These are phyloP conservation scores for Hylia prasina DNA, from an alignment of 2,113 vertebrate genomes.

Conservation along the genomic window DNA sequence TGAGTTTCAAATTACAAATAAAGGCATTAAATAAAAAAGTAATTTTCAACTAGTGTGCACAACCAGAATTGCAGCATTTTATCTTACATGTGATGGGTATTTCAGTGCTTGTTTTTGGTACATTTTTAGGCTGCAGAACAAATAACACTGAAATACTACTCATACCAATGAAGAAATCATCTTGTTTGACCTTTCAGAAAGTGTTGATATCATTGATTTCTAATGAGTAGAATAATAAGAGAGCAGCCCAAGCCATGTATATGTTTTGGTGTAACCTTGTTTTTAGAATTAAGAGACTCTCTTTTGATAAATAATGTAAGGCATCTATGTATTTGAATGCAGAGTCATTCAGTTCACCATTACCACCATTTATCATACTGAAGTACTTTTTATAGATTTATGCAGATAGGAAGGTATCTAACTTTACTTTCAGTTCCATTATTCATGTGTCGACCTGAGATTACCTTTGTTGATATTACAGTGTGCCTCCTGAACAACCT, in stretches of 20 bases:
- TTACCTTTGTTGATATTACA: not conserved
- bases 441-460: constrained; percentile 36
- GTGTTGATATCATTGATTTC: constrained; percentile 9
- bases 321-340: not conserved
- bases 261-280: not conserved
- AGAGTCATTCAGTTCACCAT: not conserved
- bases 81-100: not conserved
- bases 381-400: constrained; percentile 10
- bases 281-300: not conserved
- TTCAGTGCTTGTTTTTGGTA: not conserved
- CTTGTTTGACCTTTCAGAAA: constrained; percentile 9
- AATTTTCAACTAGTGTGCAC: not conserved
- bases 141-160: not conserved
- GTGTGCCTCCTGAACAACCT: not conserved
- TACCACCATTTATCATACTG: not conserved
- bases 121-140: not conserved
- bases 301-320: constrained; percentile 25
- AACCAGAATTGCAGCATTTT: not conserved
- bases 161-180: not conserved
- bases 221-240: not conserved
- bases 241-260: not conserved
- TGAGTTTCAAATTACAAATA: not conserved
- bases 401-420: constrained; percentile 7
- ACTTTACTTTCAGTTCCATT: constrained; percentile 47
- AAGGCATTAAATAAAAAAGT: not conserved